These are phyloP conservation scores for Chrysomela aeneicollis DNA, from an alignment of 2,888 invertebrate genomes.

Conservation along the genomic window DNA sequence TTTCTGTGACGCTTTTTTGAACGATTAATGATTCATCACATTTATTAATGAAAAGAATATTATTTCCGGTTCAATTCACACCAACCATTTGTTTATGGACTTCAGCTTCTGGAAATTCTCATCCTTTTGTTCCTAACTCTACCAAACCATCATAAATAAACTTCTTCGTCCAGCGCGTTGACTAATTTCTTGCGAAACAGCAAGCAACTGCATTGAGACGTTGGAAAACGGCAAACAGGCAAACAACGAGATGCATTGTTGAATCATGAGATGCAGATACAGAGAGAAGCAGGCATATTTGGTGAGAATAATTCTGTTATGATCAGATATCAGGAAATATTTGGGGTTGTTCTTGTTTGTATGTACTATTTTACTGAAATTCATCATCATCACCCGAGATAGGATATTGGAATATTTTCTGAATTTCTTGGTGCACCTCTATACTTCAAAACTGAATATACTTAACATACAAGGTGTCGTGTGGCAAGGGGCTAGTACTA, in stretches of 20 bases:
- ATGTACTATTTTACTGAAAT: too few relatives aligned
- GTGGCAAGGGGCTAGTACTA: too few relatives aligned
- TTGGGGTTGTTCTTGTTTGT: too few relatives aligned
- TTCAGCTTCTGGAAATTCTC: not conserved
- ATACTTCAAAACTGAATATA: too few relatives aligned
- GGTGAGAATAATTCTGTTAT: too few relatives aligned
- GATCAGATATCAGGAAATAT: too few relatives aligned
- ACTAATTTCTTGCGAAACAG: not conserved
- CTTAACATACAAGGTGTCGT: too few relatives aligned
- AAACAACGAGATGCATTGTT: not conserved
- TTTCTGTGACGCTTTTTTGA: too few relatives aligned
- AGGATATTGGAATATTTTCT: too few relatives aligned
- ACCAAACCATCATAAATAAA: not conserved
- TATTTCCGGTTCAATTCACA: not conserved
- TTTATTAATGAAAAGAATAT: not conserved
- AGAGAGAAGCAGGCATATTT: not conserved
- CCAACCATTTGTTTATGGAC: not conserved
- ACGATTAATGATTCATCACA: too few relatives aligned
- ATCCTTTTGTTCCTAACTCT: not conserved
- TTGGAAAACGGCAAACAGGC: not conserved
- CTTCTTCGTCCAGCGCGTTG: not conserved
- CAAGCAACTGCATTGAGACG: not conserved
- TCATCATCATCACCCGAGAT: too few relatives aligned
- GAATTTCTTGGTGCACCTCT: too few relatives aligned
- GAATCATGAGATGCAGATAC: not conserved